Evolutionary conservation across 2,797 vertebrate species (phyloP), one percentile per base, ranked within the genome.

Genomic region (Xenentodon cancila): DNA sequence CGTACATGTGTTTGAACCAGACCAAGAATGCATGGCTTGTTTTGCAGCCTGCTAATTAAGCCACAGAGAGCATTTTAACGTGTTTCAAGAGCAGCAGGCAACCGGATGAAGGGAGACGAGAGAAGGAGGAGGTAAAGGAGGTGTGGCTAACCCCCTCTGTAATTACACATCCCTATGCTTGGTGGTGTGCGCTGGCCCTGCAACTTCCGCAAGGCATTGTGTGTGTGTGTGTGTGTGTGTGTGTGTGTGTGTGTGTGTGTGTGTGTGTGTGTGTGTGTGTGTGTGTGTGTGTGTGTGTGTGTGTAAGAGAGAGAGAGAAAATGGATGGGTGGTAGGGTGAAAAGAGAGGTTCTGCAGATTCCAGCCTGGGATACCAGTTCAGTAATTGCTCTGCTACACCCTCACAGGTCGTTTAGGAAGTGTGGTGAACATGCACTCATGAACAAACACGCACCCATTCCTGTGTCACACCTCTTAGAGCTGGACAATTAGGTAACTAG

Each of bases 11-110:
- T 64, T 76, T 60, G 77, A 79, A 85, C 63, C 79, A 73, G 84
- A 84, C 79, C 82, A 93, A 91, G 92, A 93, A 93, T 92, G 91
- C 88, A 63, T 48, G 76, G 84, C 81, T 91, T 90, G 90, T 91
- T 92, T 85, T 89, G 87, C 84, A 91, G 91, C 79, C 90, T 83
- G 90, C 91, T 92, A 92, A 93, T 94, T 93, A 94, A 93, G 90
- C 89, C 84, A 68, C 85, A 82, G 84, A 88, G 84, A 87, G 86
- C 81, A 71, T 92, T 93, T 93, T 90, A 93, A 92, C 80, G 75
- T 75, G 87, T 88, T 93, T 85, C 79, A 82, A 70, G 65, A 92
- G 86, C 93, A 93, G 92, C 92, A 89, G 92, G 92, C 87, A 88
- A 88, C 92, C 92, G 92, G 93, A 93, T 92, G 89, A 72, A 86